These are phyloP conservation scores for Eupithecia subumbrata DNA, from an alignment of 2,888 invertebrate genomes.

Conservation along the genomic window DNA sequence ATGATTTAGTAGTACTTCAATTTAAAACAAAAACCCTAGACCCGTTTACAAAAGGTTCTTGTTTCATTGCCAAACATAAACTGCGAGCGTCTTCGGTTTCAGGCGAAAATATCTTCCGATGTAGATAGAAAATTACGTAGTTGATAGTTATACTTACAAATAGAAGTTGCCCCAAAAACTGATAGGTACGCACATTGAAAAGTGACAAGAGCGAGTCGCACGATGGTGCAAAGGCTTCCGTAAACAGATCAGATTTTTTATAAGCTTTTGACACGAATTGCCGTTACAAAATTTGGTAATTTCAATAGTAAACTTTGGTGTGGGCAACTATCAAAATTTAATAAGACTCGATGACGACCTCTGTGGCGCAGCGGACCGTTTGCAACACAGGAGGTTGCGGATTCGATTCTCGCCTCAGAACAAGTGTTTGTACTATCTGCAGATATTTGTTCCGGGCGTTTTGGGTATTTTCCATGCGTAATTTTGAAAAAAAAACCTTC, in stretches of 20 bases:
- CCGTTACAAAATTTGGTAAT: too few relatives aligned
- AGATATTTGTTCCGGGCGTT: too few relatives aligned
- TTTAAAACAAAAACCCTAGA: not conserved
- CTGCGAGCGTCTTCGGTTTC: conserved; percentile 37
- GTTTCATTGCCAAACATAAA: conserved; percentile 23
- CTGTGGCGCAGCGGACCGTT: too few relatives aligned
- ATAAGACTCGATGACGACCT: too few relatives aligned
- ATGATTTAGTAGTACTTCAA: not conserved
- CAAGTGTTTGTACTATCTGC: too few relatives aligned
- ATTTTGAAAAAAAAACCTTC: too few relatives aligned
- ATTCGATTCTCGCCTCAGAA: too few relatives aligned
- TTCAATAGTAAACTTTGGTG: too few relatives aligned
- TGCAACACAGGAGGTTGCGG: too few relatives aligned
- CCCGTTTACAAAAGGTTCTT: conserved; percentile 10
- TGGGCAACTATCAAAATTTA: too few relatives aligned
- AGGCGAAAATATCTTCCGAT: conserved; percentile 12
- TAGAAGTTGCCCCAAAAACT: not conserved
- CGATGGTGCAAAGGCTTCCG: not conserved
- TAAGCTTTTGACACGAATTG: too few relatives aligned
- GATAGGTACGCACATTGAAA: not conserved
- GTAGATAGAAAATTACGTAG: conserved; percentile 9
- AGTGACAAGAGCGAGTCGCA: not conserved
- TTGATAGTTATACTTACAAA: not conserved
- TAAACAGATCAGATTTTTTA: not conserved
- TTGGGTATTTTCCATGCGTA: too few relatives aligned